Evolutionary conservation across 2,888 invertebrate genomes (phyloP).

Genomic region (Minunthozetes semirufus): DNA sequence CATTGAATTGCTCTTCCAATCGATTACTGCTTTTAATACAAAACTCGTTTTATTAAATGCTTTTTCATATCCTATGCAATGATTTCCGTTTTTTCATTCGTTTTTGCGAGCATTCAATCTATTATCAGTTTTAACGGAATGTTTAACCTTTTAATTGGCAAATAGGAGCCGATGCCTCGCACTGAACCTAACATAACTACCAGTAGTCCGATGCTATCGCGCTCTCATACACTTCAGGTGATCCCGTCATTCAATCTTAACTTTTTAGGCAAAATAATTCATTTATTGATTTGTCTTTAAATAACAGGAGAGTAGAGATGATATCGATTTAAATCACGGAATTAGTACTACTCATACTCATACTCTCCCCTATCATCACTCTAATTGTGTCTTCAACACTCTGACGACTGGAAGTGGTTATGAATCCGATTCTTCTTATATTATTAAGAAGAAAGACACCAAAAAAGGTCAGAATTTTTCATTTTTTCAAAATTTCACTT

Average conservation of each 20-base stretch:
- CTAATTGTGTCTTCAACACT: conserved; percentile 38
- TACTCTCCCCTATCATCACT: conserved; percentile 21
- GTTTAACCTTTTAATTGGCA: neutral
- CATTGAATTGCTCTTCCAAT: neutral
- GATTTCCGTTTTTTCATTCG: neutral
- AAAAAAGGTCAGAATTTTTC: conserved; percentile 66
- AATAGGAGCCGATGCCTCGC: neutral
- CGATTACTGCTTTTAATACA: neutral
- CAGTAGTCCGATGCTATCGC: conserved; percentile 6
- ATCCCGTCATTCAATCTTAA: neutral
- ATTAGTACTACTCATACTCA: neutral
- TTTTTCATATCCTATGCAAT: neutral
- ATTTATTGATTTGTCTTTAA: neutral
- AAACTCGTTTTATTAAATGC: neutral
- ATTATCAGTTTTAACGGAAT: neutral
- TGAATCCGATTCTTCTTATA: conserved; percentile 38
- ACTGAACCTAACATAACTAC: neutral
- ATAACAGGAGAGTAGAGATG: conserved; percentile 17
- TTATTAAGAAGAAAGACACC: conserved; percentile 52
- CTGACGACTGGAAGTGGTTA: conserved; percentile 36
- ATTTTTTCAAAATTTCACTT: neutral
- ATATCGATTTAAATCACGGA: neutral
- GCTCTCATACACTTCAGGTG: neutral
- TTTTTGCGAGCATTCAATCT: neutral
- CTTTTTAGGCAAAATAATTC: neutral